phyloP scores from a whole-genome alignment of 2,113 vertebrate species.

The Cisticola juncidis region DNA sequence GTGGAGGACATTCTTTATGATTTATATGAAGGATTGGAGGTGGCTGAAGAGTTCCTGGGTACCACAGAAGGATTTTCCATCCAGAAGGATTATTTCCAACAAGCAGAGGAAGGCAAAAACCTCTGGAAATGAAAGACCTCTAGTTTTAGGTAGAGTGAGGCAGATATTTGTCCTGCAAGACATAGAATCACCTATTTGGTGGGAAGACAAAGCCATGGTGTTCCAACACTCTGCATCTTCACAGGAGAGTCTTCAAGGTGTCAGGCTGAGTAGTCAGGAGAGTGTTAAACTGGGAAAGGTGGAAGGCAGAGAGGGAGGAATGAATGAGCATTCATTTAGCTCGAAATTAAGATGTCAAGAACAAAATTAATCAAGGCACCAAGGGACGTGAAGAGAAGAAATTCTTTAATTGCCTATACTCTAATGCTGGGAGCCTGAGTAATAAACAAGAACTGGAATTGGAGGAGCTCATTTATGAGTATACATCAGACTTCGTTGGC shows the following conservation, averaged over 20 bases:
- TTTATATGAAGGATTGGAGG: neutral
- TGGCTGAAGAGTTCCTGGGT: neutral
- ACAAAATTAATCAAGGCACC: slow-evolving; percentile 70
- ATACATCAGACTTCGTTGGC: slow-evolving; percentile 54
- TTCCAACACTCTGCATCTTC: neutral
- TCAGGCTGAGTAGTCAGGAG: slow-evolving; percentile 29
- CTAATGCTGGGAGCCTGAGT: slow-evolving; percentile 56
- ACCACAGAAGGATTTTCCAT: neutral
- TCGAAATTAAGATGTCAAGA: slow-evolving; percentile 68
- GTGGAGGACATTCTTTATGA: neutral
- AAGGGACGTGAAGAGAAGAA: slow-evolving; percentile 59
- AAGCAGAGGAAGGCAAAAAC: neutral
- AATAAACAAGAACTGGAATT: slow-evolving; percentile 65
- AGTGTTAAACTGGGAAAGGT: slow-evolving; percentile 47
- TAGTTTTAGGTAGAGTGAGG: neutral
- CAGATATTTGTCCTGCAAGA: neutral
- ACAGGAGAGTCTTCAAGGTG: neutral
- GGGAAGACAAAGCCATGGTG: neutral
- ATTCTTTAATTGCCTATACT: slow-evolving; percentile 69
- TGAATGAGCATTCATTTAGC: slow-evolving; percentile 47
- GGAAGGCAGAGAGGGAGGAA: slow-evolving; percentile 40
- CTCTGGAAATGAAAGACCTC: neutral
- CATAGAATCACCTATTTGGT: neutral
- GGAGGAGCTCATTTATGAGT: slow-evolving; percentile 66
- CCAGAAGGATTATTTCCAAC: neutral